Evolutionary conservation across 2,888 invertebrate genomes (phyloP), one percentile per base, ranked within the genome.

Genomic region (Ennomos erosarius): DNA sequence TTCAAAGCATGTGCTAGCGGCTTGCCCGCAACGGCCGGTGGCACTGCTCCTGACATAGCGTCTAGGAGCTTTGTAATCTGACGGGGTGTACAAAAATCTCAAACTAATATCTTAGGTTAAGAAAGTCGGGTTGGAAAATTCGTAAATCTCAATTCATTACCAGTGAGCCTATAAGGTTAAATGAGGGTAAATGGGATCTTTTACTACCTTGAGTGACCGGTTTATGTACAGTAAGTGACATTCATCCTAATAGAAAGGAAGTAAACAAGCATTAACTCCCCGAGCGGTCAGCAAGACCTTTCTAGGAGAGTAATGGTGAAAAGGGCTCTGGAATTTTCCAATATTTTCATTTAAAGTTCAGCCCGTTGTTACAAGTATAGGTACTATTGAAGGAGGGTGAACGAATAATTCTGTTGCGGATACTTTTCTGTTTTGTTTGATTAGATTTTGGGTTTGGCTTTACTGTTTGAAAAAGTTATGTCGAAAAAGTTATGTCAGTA

Each of bases 151-250:
- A 75, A 79, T 80, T 79, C 69, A 65, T 69, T 67, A 71, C 33
- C 61, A 55, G 71, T 62, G 64, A 70, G 74, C 71, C 71, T 73
- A 73, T 79, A 77, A 81, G 82, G 81, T 81, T 76, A 82, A 82
- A 85, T 81, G 78, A 84, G 78, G 79, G 76, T 79, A 81, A 82
- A 85, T 78, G 82, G 73, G 73, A 59, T 68, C 77, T 78, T 82
- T 78, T 76, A 80, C 69, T 74, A 75, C 74, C 72, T 78, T 70
- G 74, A 87, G 82, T 85, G 84, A 82, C 75, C 79, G 77, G 81
- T 87, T 88, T 82, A 87, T 85, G 81, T 84, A 72, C 74, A 79
- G 78, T 75, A 82, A 81, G 75, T 76, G 79, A 79, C 81, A 83
- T 87, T 84, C 76, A 86, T 88, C 79, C 82, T 81, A 73, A 82